Percentiles rank a stretch among this genome's conserved stretches.
Evolutionary conservation across 2,888 invertebrate genomes (phyloP).

Genomic region (Halictus quadricinctus): DNA sequence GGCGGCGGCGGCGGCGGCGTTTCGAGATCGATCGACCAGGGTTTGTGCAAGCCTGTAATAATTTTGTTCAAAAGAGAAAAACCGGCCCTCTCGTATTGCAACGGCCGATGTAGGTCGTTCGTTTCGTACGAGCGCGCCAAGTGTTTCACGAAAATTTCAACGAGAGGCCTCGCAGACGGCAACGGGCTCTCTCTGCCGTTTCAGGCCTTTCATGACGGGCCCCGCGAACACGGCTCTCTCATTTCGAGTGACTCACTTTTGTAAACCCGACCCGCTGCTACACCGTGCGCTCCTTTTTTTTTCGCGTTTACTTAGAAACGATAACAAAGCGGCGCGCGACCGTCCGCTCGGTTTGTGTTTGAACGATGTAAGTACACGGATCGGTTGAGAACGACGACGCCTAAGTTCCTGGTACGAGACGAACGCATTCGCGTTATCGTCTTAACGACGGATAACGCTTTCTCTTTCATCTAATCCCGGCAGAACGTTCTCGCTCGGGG

Average conservation of each 20-base stretch:
- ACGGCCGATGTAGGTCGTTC: constrained; percentile 42
- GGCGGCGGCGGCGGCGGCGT: not conserved
- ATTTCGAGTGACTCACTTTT: constrained; percentile 62
- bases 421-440: constrained; percentile 28
- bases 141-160: constrained; percentile 39
- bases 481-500: not conserved
- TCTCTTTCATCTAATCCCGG: not conserved
- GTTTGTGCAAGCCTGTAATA: constrained; percentile 6
- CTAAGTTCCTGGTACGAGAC: constrained; percentile 30
- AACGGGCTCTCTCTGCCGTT: constrained; percentile 46
- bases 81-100: not conserved
- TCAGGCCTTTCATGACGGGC: constrained; percentile 35
- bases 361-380: constrained; percentile 53
- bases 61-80: not conserved
- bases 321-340: constrained; percentile 55
- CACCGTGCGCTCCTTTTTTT: constrained; percentile 2
- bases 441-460: constrained; percentile 4
- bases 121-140: constrained; percentile 40
- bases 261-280: constrained; percentile 53
- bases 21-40: constrained; percentile 30
- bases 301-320: constrained; percentile 57
- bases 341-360: constrained; percentile 44
- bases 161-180: constrained; percentile 22
- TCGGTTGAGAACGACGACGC: not conserved
- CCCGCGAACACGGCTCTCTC: constrained; percentile 46